Percentiles rank a stretch among this genome's conserved stretches.
These are phyloP conservation scores for Craseonycteris thonglongyai DNA, from an alignment of 2,113 vertebrate species.

Conservation along the genomic window DNA sequence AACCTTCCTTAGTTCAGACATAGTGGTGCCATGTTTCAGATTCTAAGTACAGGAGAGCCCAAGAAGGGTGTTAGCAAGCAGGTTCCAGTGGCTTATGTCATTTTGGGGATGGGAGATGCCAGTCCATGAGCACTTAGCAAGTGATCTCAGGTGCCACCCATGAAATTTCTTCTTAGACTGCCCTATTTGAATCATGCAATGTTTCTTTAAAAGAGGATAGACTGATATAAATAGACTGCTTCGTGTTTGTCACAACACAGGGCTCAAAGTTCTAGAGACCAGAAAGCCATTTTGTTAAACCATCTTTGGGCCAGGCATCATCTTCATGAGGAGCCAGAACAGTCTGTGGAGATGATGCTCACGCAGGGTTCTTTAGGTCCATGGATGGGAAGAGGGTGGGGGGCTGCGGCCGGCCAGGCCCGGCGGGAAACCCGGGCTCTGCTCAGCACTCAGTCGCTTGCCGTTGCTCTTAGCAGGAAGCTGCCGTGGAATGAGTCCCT, in stretches of 20 bases:
- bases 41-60: background rate
- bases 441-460: background rate
- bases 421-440: background rate
- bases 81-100: background rate
- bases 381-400: background rate
- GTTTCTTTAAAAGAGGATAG: background rate
- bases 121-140: background rate
- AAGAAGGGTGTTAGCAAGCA: background rate
- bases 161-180: background rate
- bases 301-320: background rate
- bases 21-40: background rate
- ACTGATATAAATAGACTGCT: background rate
- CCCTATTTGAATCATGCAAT: background rate
- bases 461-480: background rate
- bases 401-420: background rate
- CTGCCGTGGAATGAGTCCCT: background rate
- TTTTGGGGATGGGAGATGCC: background rate
- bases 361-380: background rate
- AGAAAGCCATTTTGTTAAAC: slow-evolving; percentile 27
- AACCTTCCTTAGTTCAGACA: background rate
- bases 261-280: background rate
- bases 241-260: background rate
- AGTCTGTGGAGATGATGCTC: background rate
- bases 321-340: background rate
- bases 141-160: background rate